Conservation (phyloP, 2,797 vertebrate species). For the Sebastes itinus region DNA sequence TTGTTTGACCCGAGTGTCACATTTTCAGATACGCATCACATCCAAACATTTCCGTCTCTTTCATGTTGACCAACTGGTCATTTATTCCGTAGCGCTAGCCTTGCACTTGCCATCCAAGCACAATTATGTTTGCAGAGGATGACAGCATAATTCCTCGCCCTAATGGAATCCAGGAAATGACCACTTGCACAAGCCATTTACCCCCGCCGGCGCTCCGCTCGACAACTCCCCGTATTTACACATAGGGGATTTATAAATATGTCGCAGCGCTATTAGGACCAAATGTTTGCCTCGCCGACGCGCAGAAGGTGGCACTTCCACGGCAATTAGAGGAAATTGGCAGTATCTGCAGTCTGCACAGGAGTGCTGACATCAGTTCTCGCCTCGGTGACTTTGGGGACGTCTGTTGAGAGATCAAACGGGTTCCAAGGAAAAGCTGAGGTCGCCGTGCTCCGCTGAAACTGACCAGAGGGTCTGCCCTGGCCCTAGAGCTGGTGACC, state of each 20-base stretch:
- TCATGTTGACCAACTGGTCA: constrained; percentile 25
- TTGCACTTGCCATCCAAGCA: constrained; percentile 35
- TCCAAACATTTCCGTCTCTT: constrained; percentile 3
- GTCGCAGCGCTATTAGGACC: constrained; percentile 48
- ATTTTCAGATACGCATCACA: not conserved
- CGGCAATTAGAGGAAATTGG: constrained; percentile 72
- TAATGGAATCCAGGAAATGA: constrained; percentile 71
- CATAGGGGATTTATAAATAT: constrained; percentile 42
- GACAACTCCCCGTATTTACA: constrained; percentile 55
- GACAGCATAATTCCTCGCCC: constrained; percentile 56
- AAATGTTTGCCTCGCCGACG: constrained; percentile 64
- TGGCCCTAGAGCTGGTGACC: constrained; percentile 39
- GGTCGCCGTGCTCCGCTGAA: constrained; percentile 67
- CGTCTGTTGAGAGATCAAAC: constrained; percentile 75
- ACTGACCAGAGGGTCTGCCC: constrained; percentile 68
- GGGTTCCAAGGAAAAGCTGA: constrained; percentile 50
- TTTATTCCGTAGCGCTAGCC: constrained; percentile 37
- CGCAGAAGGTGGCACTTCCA: constrained; percentile 70
- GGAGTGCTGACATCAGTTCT: constrained; percentile 75
- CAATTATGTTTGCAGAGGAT: constrained; percentile 51
- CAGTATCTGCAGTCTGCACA: constrained; percentile 56
- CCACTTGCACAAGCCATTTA: constrained; percentile 66
- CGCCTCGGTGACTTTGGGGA: constrained; percentile 63
- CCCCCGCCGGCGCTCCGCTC: constrained; percentile 38
- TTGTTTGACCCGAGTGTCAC: not conserved